phyloP scores from a whole-genome alignment of 2,113 vertebrate genomes.

The Oncorhynchus masou region DNA sequence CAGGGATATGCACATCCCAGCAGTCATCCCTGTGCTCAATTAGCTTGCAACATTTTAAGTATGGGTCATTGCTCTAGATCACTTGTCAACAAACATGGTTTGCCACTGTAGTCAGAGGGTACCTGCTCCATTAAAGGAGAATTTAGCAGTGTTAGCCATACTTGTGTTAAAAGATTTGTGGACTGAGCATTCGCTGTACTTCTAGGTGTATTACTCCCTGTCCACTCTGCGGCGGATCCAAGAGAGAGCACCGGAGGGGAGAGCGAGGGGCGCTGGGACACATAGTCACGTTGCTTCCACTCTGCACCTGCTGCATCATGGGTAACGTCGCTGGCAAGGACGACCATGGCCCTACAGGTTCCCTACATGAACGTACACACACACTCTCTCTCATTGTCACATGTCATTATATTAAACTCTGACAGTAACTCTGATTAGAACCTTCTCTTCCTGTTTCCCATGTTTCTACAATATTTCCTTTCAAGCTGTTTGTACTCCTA shows the following conservation, averaged over 20 bases:
- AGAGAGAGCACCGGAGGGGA: slow-evolving; percentile 17
- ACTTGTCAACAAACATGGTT: too few species aligned
- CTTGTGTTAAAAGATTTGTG: too few species aligned
- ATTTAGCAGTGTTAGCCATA: too few species aligned
- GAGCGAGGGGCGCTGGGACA: slow-evolving; percentile 33
- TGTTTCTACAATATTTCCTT: neutral
- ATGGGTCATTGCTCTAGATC: neutral
- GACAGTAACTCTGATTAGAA: neutral
- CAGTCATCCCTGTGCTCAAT: neutral
- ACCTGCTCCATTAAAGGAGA: too few species aligned
- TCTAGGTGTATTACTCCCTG: neutral
- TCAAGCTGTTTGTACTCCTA: neutral
- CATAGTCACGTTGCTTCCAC: neutral
- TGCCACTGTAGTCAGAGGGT: too few species aligned
- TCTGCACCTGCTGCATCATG: slow-evolving; percentile 52
- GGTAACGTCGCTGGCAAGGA: slow-evolving; percentile 62
- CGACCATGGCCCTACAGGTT: slow-evolving; percentile 52
- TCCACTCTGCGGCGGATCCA: slow-evolving; percentile 18
- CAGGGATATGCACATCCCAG: neutral
- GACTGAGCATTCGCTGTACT: neutral
- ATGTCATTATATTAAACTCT: neutral
- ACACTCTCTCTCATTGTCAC: neutral
- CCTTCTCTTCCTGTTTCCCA: slow-evolving; percentile 18
- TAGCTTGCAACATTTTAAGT: neutral
- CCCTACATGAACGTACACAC: neutral